These are phyloP conservation scores for Cryptus armator DNA, from an alignment of 2,888 invertebrate species.

Conservation along the genomic window DNA sequence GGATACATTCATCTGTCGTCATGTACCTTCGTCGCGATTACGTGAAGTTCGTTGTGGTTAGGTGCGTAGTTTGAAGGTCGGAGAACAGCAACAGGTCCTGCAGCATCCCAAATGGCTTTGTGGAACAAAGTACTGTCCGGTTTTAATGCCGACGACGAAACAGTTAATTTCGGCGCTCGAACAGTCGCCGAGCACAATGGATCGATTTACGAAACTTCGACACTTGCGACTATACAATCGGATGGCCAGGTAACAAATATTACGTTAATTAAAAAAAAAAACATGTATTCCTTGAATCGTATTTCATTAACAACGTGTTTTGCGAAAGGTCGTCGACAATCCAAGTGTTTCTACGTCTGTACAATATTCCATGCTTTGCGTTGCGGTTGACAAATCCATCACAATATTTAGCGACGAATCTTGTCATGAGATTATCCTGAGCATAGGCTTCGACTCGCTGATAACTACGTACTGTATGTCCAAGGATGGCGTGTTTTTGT, in stretches of 20 bases:
- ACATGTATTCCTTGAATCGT: background rate
- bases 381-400: constrained; percentile 81
- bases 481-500: constrained; percentile 76
- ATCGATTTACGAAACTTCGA: constrained; percentile 85
- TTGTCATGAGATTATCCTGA: constrained; percentile 77
- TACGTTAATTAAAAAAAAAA: background rate
- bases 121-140: constrained; percentile 84
- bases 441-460: constrained; percentile 76
- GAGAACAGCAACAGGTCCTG: constrained; percentile 26
- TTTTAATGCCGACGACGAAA: constrained; percentile 86
- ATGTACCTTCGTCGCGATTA: background rate
- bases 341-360: constrained; percentile 74
- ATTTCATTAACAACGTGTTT: background rate
- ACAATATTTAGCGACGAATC: constrained; percentile 80
- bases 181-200: constrained; percentile 84
- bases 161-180: constrained; percentile 86
- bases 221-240: constrained; percentile 84
- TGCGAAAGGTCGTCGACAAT: constrained; percentile 67
- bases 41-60: background rate
- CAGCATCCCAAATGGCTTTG: constrained; percentile 74
- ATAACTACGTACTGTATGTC: constrained; percentile 79
- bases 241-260: constrained; percentile 70
- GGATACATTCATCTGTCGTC: background rate
- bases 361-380: constrained; percentile 77
- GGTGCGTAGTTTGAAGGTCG: background rate